phyloP scores from a whole-genome alignment of 2,888 invertebrate genomes.

The Zaprionus obscuricornis region DNA sequence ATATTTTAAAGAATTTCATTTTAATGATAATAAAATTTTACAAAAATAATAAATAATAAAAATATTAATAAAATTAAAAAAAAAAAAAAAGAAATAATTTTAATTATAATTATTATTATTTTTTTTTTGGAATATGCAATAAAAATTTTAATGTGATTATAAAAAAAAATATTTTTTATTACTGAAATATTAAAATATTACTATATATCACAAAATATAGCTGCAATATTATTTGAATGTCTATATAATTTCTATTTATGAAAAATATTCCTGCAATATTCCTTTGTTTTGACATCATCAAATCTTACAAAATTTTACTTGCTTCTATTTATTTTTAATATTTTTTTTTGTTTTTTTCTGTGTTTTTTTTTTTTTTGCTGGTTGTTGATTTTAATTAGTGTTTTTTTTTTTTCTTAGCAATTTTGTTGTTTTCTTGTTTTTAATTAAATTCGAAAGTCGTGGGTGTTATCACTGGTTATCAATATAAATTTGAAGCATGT shows the following conservation, averaged over 20 bases:
- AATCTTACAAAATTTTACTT: not conserved
- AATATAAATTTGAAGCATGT: conserved; percentile 49
- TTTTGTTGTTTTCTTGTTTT: conserved; percentile 39
- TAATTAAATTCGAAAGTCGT: conserved; percentile 61
- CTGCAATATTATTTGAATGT: not conserved
- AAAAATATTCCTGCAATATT: not conserved
- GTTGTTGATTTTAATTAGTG: conserved; percentile 8
- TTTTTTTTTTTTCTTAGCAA: conserved; percentile 20
- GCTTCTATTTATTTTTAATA: conserved; percentile 9
- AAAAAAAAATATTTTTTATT: no score
- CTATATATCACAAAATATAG: no score
- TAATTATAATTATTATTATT: no score
- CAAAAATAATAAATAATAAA: no score
- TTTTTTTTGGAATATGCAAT: no score
- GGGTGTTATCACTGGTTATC: conserved; percentile 76
- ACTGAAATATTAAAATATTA: no score
- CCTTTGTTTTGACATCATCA: no score
- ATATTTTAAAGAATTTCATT: no score
- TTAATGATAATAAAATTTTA: no score
- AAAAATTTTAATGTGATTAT: no score
- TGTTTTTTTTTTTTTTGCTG: conserved; percentile 4
- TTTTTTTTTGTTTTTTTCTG: conserved; percentile 1
- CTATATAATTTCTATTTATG: not conserved
- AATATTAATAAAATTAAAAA: no score
- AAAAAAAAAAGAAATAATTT: no score